Evolutionary conservation across 1,140 invertebrate species (phyloP), one percentile per base, ranked within the genome.

Genomic region (Eubasilissa regina): DNA sequence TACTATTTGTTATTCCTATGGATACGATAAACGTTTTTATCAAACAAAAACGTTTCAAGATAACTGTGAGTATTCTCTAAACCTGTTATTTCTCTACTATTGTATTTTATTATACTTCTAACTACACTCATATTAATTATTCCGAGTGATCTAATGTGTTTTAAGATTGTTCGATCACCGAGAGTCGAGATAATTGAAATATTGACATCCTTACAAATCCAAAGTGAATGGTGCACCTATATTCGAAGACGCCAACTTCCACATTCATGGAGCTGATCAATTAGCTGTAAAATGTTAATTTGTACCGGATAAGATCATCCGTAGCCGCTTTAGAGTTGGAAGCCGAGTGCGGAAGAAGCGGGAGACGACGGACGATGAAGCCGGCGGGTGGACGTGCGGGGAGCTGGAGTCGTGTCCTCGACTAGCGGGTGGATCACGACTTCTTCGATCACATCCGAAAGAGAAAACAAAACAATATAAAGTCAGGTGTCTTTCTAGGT

Each of bases 261-360:
- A 53, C 66, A 72, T 66, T 47, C 73, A 17, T 44, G 78, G 70
- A 44, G 58, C 48, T 12, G 72, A 78, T 81, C 80, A 81, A 81
- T 81, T 81, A 81, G 75, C 70, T 51, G 76, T 75, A 81, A 81
- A 81, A 81, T 81, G 80, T 53, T 81, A 81, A 81, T 81, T 77
- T 66, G 73, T 45, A 19, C 13, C 68, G 56, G 80, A 81, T 81
- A 81, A 73, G 68, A 81, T 81, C 80, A 43, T 21, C 10, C 64
- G n/a, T n/a, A n/a, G 64, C 51, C 53, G 21, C 51, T 19, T 44
- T 19, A n/a, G 72, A 60, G 55, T 6, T 56, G 72, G 21, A n/a
- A 53, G 21, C 19, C 17, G 19, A 55, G 43, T 21, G 12, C n/a
- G 68, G 45, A 72, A 72, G 45, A 43, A 55, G 21, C 10, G 13